A percentile compares a stretch with the other conserved stretches of the same genome.
Conservation (phyloP, 2,113 vertebrate species). For the Solenodon paradoxus region DNA sequence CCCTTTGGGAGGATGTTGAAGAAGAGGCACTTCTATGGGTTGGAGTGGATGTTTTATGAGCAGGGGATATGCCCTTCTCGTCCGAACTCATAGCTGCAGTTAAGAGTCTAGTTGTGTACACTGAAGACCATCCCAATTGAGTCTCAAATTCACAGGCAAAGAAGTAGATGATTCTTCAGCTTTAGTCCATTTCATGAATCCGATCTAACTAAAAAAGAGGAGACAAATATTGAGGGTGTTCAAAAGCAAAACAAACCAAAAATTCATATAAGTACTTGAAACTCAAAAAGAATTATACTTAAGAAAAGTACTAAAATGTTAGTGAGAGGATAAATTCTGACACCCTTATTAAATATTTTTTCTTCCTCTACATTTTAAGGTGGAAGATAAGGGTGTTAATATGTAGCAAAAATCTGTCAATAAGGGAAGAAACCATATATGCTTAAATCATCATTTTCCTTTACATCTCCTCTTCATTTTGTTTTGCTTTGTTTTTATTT, state of each 20-base stretch:
- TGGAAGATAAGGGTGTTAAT: neutral
- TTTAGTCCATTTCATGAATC: constrained; percentile 78
- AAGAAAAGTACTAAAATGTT: neutral
- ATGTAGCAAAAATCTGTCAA: neutral
- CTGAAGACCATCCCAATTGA: constrained; percentile 77
- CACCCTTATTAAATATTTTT: neutral
- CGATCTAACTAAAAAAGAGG: constrained; percentile 23
- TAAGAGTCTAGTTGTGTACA: constrained; percentile 76
- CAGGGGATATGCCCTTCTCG: constrained; percentile 89
- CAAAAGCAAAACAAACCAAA: constrained; percentile 61
- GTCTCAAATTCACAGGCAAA: constrained; percentile 71
- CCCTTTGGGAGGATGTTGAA: constrained; percentile 93
- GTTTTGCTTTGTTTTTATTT: too few relatives aligned
- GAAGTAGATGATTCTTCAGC: constrained; percentile 52
- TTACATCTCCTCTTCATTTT: too few relatives aligned
- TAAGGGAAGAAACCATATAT: neutral
- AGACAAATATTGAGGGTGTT: constrained; percentile 40
- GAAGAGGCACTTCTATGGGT: constrained; percentile 96
- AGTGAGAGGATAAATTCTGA: neutral
- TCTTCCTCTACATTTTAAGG: neutral
- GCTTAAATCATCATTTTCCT: neutral
- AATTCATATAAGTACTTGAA: neutral
- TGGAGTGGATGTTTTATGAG: constrained; percentile 92
- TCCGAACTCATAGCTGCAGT: constrained; percentile 93
- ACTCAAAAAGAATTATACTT: neutral